Conservation (phyloP, 2,113 vertebrate genomes). For the Martes martes region DNA sequence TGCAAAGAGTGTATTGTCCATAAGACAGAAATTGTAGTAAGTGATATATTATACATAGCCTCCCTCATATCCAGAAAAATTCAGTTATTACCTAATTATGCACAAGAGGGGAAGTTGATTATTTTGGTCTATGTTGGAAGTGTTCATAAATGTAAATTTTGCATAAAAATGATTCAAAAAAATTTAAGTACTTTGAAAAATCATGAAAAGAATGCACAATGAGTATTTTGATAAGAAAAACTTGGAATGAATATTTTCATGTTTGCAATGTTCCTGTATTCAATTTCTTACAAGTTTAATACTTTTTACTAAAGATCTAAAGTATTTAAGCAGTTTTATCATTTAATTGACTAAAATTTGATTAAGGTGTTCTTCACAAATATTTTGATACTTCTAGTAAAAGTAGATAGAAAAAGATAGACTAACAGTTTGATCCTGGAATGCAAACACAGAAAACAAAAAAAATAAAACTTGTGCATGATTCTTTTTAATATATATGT, state of each 20-base stretch:
- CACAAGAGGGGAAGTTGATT: neutral
- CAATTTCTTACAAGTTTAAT: constrained; percentile 26
- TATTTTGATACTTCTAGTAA: constrained; percentile 55
- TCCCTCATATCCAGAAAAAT: neutral
- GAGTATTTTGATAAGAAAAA: neutral
- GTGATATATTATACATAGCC: neutral
- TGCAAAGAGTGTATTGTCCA: neutral
- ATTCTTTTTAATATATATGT: constrained; percentile 36
- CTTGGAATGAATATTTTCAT: neutral
- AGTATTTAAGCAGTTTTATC: constrained; percentile 72
- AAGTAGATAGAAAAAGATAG: constrained; percentile 4
- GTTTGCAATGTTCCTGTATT: neutral
- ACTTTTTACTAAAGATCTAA: constrained; percentile 36
- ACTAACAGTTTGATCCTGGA: constrained; percentile 37
- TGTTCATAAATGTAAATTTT: neutral
- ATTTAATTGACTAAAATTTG: constrained; percentile 69
- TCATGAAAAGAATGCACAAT: neutral
- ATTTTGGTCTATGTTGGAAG: neutral
- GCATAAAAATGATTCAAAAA: neutral
- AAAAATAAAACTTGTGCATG: constrained; percentile 33
- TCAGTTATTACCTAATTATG: accelerated
- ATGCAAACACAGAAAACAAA: constrained; percentile 55
- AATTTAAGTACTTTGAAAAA: neutral
- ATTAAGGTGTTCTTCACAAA: constrained; percentile 46
- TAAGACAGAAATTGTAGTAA: neutral